Evolutionary conservation across 2,113 vertebrate genomes (phyloP).

Genomic region (Solea solea): DNA sequence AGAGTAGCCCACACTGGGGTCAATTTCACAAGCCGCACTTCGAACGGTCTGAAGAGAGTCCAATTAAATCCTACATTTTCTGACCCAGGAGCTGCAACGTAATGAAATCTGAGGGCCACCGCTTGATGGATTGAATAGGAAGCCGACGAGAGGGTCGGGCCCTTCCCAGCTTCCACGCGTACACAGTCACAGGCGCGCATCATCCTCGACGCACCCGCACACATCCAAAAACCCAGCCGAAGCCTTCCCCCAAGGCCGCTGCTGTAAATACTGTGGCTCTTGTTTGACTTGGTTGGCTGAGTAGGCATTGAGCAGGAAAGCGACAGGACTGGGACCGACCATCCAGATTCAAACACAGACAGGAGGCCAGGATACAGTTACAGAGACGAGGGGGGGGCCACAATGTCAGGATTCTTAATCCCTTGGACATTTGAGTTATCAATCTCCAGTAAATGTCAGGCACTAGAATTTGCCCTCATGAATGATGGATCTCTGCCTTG

Average conservation of each 20-base stretch:
- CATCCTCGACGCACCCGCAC: constrained; percentile 14
- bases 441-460: constrained; percentile 78
- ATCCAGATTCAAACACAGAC: constrained; percentile 20
- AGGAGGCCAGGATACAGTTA: constrained; percentile 29
- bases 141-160: constrained; percentile 18
- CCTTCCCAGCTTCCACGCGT: constrained; percentile 1
- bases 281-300: constrained; percentile 51
- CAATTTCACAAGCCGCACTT: constrained; percentile 62
- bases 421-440: constrained; percentile 65
- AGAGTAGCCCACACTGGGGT: constrained; percentile 60
- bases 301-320: constrained; percentile 25
- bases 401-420: constrained; percentile 68
- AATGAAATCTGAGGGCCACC: constrained; percentile 56
- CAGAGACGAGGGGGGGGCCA: constrained; percentile 23
- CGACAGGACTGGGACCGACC: not conserved
- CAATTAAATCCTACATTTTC: constrained; percentile 72
- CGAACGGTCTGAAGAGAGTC: constrained; percentile 59
- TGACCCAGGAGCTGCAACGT: constrained; percentile 55
- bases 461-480: constrained; percentile 65
- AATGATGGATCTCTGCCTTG: constrained; percentile 77
- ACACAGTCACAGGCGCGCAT: constrained; percentile 7
- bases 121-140: constrained; percentile 22
- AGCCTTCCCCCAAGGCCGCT: constrained; percentile 2
- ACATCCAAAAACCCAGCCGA: not conserved
- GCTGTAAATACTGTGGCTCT: constrained; percentile 35